Conservation (phyloP, 1,140 invertebrate genomes). For the Aphelenchoides fujianensis region DNA sequence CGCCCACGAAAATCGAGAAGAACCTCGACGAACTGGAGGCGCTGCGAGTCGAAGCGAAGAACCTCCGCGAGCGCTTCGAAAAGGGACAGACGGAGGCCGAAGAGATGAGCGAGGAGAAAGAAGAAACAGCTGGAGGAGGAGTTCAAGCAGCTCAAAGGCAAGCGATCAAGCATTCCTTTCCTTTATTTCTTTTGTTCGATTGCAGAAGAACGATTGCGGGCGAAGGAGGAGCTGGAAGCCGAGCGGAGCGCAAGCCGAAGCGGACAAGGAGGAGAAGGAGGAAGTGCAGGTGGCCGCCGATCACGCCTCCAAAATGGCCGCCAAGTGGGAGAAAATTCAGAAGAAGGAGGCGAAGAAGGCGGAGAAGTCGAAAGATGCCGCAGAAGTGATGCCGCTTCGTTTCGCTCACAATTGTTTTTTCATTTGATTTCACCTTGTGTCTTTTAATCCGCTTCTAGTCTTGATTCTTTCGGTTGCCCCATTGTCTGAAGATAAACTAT, state of each 20-base stretch:
- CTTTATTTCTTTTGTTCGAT: no score
- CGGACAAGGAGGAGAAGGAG: constrained; percentile 51
- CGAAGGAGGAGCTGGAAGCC: constrained; percentile 39
- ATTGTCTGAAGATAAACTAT: no score
- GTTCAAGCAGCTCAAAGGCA: constrained; percentile 59
- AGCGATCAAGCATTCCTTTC: constrained; percentile 20
- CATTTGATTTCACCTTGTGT: no score
- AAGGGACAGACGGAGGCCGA: constrained; percentile 30
- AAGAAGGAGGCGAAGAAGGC: constrained; percentile 62
- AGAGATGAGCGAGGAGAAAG: constrained; percentile 51
- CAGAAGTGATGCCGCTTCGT: neutral
- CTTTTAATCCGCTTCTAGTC: no score
- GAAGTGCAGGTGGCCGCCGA: constrained; percentile 55
- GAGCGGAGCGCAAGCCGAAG: constrained; percentile 26
- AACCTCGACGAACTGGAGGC: constrained; percentile 56
- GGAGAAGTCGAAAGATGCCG: constrained; percentile 59
- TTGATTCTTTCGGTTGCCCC: no score
- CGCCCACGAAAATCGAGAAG: constrained; percentile 39
- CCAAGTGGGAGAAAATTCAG: constrained; percentile 62
- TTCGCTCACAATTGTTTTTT: no score
- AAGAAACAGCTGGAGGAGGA: constrained; percentile 56
- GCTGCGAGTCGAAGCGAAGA: constrained; percentile 52
- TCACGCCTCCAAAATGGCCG: constrained; percentile 61
- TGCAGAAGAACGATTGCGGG: constrained; percentile 42
- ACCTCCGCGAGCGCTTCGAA: constrained; percentile 42